Evolutionary conservation across 2,888 invertebrate species (phyloP).

Genomic region (Chironomus tentans): DNA sequence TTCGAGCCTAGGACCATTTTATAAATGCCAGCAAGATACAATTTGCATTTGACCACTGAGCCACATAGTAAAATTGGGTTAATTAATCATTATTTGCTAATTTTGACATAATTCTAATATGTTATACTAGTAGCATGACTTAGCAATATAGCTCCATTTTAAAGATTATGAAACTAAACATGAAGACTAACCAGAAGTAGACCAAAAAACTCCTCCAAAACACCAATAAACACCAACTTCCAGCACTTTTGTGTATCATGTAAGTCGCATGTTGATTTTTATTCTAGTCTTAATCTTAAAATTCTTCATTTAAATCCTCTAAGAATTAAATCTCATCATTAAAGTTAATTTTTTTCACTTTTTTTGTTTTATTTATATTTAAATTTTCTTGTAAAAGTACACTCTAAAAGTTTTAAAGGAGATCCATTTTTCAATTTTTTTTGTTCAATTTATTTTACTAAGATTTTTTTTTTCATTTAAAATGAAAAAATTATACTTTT

Average conservation of each 20-base stretch:
- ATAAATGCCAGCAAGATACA: no score
- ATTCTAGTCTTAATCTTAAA: background rate
- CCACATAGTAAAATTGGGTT: no score
- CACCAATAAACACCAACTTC: no score
- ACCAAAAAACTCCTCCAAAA: no score
- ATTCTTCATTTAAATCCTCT: background rate
- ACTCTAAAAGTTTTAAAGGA: conserved; percentile 25
- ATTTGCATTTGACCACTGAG: no score
- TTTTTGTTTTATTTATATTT: background rate
- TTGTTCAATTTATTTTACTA: background rate
- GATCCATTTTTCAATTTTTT: conserved; percentile 23
- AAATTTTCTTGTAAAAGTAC: conserved; percentile 21
- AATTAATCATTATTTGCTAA: no score
- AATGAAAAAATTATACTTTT: background rate
- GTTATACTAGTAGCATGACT: no score
- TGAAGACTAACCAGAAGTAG: no score
- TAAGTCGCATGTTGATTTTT: background rate
- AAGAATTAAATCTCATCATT: background rate
- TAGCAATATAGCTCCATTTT: no score
- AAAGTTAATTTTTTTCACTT: background rate
- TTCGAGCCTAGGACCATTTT: no score
- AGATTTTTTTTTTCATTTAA: background rate
- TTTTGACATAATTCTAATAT: no score
- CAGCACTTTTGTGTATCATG: background rate
- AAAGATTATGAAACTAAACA: no score